Base-by-base conservation (phyloP, 2,113 vertebrate species). In the Ptilonorhynchus violaceus region DNA sequence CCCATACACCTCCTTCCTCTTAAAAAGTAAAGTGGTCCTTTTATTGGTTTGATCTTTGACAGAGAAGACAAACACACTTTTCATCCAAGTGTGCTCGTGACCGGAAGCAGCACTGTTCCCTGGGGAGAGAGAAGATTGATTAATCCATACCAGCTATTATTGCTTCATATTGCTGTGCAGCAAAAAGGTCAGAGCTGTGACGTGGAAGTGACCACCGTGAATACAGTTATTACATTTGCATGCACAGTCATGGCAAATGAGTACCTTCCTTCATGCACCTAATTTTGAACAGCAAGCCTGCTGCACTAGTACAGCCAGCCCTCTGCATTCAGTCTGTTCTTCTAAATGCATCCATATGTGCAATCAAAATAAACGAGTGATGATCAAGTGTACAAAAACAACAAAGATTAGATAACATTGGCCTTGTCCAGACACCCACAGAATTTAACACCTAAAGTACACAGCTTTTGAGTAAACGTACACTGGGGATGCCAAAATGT, bases 231-330 rank as follows among this genome's bases (percentile, higher is more conserved):
- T 30, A 35, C 7, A 50, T 79, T 4, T 60, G 37, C 44, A 42
- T n/a, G 49, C 41, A 64, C 60, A 53, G 0, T 41, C 56, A 47
- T 10, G 6, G 47, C 42, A 63, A 85, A 46, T 0, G 0, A 62
- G 14, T 13, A 25, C 19, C 11, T 52, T 52, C 24, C 39, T 62
- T 63, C 63, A 33, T 31, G 41, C 41, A 84, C 41, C 15, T n/a
- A 1, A 39, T 60, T 73, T 16, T 49, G 67, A 76, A 49, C 76
- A 86, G 39, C 42, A 83, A 52, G 33, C 39, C 47, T 41, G 30
- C 56, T 82, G 74, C 30, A 31, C 27, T 30, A 18, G 27, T 16
- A 47, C 55, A 93, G 44, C 10, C 73, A 92, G 18, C 24, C 52
- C 69, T 44, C 56, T 63, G 62, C 62, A 49, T 53, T 75, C 60